Conservation (phyloP, 2,113 vertebrate species). For the Oriolus oriolus region DNA sequence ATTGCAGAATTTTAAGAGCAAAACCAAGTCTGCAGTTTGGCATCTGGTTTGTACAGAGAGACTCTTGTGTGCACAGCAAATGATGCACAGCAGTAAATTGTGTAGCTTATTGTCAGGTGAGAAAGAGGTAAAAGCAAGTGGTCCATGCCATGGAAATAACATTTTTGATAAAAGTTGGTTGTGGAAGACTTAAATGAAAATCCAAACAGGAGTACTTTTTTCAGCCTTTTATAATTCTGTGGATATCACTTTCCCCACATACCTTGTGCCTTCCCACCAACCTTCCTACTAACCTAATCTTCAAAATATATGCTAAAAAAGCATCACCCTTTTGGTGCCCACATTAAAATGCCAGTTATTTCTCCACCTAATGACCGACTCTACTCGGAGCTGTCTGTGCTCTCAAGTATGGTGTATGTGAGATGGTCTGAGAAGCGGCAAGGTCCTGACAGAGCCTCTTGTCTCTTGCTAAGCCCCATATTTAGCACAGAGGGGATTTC, state of each 20-base stretch:
- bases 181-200: neutral
- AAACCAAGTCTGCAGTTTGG: neutral
- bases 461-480: neutral
- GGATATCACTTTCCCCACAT: neutral
- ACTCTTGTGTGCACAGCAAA: neutral
- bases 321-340: neutral
- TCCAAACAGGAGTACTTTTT: neutral
- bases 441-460: neutral
- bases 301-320: neutral
- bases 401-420: neutral
- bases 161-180: neutral
- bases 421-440: neutral
- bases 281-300: too few relatives aligned
- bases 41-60: neutral
- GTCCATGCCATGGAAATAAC: neutral
- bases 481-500: conserved; percentile 50
- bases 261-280: neutral
- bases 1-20: neutral
- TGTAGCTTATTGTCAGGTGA: neutral
- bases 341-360: neutral
- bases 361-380: neutral
- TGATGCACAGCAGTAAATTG: neutral
- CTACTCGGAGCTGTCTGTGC: neutral
- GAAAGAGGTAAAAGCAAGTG: neutral
- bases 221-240: neutral